Evolutionary conservation across 92 coral and sea anemone species (phyloP).

Genomic region (Actinostola sp.): DNA sequence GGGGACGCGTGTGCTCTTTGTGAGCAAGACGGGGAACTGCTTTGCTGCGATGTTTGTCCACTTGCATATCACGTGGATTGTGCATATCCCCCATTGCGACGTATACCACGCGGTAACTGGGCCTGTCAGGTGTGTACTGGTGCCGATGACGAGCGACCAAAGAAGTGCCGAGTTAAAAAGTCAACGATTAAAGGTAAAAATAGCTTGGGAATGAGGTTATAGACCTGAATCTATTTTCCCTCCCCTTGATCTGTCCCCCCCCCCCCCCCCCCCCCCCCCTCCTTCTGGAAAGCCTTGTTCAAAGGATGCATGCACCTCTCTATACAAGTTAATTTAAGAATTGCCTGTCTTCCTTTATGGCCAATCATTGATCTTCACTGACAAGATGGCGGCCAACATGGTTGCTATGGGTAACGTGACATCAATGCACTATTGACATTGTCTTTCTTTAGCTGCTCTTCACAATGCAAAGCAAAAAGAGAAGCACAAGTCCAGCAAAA

Average conservation of each 20-base stretch:
- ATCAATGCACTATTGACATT: background rate
- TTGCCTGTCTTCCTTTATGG: background rate
- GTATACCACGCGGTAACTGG: constrained; percentile 99
- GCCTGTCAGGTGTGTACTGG: constrained; percentile 99
- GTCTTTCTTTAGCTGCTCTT: constrained; percentile 72
- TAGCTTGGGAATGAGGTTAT: too few species aligned
- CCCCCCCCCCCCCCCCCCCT: too few species aligned
- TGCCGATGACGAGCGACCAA: constrained; percentile 86
- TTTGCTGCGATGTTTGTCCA: constrained; percentile 98
- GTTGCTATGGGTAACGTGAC: too few species aligned
- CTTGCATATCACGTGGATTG: constrained; percentile 91
- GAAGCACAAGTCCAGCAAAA: constrained; percentile 37
- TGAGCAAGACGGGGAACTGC: constrained; percentile 86
- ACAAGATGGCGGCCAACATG: too few species aligned
- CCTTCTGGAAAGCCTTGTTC: too few species aligned
- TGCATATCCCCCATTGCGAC: constrained; percentile 93
- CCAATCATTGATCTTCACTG: too few species aligned
- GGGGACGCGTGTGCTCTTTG: constrained; percentile 92
- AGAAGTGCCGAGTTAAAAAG: constrained; percentile 80
- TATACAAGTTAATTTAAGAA: too few species aligned
- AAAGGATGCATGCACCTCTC: too few species aligned
- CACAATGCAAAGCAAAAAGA: constrained; percentile 51
- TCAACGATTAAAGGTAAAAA: constrained; percentile 81
- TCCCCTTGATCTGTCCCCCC: background rate
- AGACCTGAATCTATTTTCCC: too few species aligned